Evolutionary conservation across 1,140 invertebrate genomes (phyloP).

Genomic region (Drosophila athabasca): DNA sequence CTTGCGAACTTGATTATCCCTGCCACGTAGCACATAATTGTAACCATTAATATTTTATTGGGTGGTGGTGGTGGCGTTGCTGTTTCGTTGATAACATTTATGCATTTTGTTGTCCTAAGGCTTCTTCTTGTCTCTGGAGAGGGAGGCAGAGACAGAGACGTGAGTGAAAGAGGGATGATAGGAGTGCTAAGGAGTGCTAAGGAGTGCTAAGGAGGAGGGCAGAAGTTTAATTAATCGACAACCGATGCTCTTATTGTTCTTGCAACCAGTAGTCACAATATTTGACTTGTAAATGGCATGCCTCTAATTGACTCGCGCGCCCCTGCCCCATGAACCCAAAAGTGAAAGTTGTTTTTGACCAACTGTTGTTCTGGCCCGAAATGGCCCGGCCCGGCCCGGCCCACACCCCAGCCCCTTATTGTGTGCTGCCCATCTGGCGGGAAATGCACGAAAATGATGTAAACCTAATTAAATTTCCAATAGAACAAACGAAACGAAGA

Average conservation of each 20-base stretch:
- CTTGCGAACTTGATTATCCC: conserved; percentile 48
- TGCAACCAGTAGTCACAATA: conserved; percentile 62
- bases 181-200: too few relatives aligned
- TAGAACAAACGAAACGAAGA: conserved; percentile 43
- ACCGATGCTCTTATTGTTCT: conserved; percentile 69
- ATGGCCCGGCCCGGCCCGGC: not conserved
- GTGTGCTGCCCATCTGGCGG: conserved; percentile 65
- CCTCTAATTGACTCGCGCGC: conserved; percentile 66
- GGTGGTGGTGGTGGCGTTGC: conserved; percentile 47
- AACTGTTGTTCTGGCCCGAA: conserved; percentile 47
- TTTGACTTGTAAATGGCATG: conserved; percentile 75
- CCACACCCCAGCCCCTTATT: conserved; percentile 2
- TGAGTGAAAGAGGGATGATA: too few relatives aligned
- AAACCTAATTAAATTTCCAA: conserved; percentile 82
- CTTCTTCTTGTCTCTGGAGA: not conserved
- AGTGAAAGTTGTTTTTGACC: conserved; percentile 67
- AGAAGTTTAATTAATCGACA: conserved; percentile 74
- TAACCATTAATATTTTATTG: conserved; percentile 79
- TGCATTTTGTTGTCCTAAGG: conserved; percentile 46
- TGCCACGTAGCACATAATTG: conserved; percentile 72
- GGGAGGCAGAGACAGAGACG: too few relatives aligned
- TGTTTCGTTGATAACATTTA: conserved; percentile 37
- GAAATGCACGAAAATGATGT: conserved; percentile 73
- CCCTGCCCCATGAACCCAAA: conserved; percentile 9
- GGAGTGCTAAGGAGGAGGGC: conserved; percentile 1